Conservation (phyloP, 2,797 vertebrate species). For the Peromyscus aztecus region DNA sequence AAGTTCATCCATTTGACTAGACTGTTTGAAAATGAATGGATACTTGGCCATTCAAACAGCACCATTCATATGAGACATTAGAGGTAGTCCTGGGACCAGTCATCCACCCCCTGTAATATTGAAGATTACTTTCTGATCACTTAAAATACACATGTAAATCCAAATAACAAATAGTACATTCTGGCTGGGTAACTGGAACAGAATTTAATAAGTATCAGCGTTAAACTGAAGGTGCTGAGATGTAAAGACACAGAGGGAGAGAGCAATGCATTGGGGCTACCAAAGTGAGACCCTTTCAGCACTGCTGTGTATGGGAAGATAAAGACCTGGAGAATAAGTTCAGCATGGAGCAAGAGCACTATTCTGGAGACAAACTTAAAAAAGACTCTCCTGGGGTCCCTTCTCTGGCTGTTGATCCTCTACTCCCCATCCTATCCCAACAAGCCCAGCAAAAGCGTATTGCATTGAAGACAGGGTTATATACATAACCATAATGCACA, state of each 20-base stretch:
- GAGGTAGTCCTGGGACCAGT: neutral
- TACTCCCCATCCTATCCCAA: neutral
- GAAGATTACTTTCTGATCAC: neutral
- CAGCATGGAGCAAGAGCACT: neutral
- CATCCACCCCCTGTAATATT: neutral
- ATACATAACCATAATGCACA: neutral
- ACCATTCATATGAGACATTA: neutral
- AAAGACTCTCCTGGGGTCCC: neutral
- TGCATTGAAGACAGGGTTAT: neutral
- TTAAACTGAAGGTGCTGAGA: neutral
- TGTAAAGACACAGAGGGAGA: neutral
- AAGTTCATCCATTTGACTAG: neutral
- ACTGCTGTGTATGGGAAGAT: neutral
- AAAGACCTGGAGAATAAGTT: neutral
- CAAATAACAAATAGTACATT: neutral
- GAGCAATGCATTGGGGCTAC: neutral
- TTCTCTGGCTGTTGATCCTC: neutral
- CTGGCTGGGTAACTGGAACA: neutral
- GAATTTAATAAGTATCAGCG: neutral
- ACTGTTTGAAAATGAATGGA: slow-evolving; percentile 4
- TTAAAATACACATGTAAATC: neutral
- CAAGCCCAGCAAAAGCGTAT: neutral
- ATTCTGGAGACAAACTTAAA: neutral
- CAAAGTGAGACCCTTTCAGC: neutral
- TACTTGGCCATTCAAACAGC: neutral